Percentiles rank a stretch among this genome's conserved stretches.
Evolutionary conservation across 30 jellyfish, hydroid and myxozoan genomes (phyloP).

Genomic region (Hydra vulgaris): DNA sequence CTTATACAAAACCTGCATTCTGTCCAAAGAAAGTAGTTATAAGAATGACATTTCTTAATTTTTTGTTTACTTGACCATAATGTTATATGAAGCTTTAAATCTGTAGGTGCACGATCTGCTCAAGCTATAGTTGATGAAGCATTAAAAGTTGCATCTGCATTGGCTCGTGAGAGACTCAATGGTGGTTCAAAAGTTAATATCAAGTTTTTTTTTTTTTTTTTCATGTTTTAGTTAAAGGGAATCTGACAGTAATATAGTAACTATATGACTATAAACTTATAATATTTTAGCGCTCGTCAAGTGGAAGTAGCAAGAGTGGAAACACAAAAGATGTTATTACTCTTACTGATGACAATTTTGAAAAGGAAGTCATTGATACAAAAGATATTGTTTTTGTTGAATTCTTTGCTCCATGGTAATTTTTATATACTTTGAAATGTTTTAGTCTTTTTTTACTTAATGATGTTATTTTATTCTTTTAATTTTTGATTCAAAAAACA

Average conservation of each 20-base stretch:
- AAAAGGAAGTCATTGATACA: slow-evolving; percentile 59
- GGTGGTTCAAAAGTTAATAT: slow-evolving; percentile 76
- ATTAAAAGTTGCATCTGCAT: slow-evolving; percentile 24
- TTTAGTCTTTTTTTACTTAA: not conserved
- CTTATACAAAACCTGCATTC: too few species aligned
- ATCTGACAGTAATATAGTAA: too few species aligned
- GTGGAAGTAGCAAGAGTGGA: slow-evolving; percentile 74
- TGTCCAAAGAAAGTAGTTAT: too few species aligned
- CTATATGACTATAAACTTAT: not conserved
- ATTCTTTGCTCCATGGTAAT: slow-evolving; percentile 95
- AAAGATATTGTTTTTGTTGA: slow-evolving; percentile 84
- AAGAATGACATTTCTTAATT: too few species aligned
- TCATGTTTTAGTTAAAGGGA: too few species aligned
- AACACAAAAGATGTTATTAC: slow-evolving; percentile 55
- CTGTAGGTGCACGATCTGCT: slow-evolving; percentile 90
- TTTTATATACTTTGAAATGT: not conserved
- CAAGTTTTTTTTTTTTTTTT: not conserved
- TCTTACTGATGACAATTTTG: slow-evolving; percentile 78
- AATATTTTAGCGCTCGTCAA: slow-evolving; percentile 18
- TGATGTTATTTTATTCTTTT: not conserved
- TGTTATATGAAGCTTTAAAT: too few species aligned
- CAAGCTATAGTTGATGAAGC: slow-evolving; percentile 69
- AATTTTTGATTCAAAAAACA: not conserved
- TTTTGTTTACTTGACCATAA: too few species aligned
- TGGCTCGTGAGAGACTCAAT: slow-evolving; percentile 50